Evolutionary conservation across 1,140 invertebrate species (phyloP).

Genomic region (Drosophila oshimai): DNA sequence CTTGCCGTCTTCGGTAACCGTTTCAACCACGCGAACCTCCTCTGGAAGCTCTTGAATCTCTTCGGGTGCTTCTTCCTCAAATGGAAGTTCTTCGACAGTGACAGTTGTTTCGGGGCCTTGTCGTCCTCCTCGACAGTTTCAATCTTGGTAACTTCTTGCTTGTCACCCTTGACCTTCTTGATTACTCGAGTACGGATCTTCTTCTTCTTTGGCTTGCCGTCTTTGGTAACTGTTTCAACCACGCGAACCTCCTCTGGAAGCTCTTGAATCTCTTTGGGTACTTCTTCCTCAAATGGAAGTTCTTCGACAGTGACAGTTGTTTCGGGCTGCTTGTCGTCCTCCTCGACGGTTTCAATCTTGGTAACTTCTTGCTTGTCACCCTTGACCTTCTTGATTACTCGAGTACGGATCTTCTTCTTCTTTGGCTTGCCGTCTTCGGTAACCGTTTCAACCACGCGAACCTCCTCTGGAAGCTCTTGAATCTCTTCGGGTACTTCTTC

Average conservation of each 20-base stretch:
- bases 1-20: background rate
- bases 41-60: background rate
- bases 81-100: background rate
- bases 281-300: background rate
- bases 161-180: slow-evolving; percentile 5
- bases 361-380: background rate
- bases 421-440: background rate
- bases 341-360: background rate
- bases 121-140: slow-evolving; percentile 1
- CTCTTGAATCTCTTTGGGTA: background rate
- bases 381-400: background rate
- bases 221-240: background rate
- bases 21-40: background rate
- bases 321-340: background rate
- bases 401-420: slow-evolving; percentile 1
- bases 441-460: background rate
- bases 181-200: background rate
- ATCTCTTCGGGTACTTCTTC: background rate
- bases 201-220: background rate
- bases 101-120: background rate
- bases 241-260: background rate
- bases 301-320: background rate
- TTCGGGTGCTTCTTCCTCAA: background rate
- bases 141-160: background rate
- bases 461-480: background rate